Conservation (phyloP, 2,113 vertebrate species). For the Prunella fulvescens region DNA sequence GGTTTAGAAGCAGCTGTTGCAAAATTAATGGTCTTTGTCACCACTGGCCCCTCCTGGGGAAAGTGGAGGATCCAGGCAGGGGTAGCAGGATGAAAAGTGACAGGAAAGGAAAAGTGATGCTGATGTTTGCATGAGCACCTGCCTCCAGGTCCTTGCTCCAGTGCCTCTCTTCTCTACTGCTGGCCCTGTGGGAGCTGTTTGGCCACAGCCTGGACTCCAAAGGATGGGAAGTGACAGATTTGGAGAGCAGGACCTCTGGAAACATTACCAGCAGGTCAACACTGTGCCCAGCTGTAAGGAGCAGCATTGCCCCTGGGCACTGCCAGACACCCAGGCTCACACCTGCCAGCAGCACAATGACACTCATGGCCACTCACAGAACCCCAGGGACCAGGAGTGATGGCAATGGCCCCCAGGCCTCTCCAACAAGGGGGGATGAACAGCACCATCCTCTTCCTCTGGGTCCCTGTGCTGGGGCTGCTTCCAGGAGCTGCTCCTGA, state of each 20-base stretch:
- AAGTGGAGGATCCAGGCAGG: background rate
- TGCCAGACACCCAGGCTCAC: background rate
- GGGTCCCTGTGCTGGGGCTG: background rate
- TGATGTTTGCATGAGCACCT: background rate
- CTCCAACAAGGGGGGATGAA: fast-evolving
- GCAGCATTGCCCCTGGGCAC: background rate
- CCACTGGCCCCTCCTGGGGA: background rate
- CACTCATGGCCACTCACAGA: background rate
- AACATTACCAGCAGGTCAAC: background rate
- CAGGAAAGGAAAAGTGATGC: background rate
- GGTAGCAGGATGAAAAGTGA: background rate
- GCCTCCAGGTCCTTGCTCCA: background rate
- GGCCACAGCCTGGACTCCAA: background rate
- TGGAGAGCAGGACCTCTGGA: background rate
- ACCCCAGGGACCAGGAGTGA: fast-evolving
- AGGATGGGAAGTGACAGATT: background rate
- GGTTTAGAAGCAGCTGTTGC: background rate
- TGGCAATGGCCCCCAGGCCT: background rate
- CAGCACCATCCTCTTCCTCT: background rate
- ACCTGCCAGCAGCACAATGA: background rate
- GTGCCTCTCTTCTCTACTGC: background rate
- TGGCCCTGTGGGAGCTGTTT: fast-evolving
- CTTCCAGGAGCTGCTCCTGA: background rate
- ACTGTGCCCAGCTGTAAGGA: background rate
- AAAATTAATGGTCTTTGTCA: background rate